Conservation (phyloP, 2,797 vertebrate genomes). For the Notolabrus celidotus region DNA sequence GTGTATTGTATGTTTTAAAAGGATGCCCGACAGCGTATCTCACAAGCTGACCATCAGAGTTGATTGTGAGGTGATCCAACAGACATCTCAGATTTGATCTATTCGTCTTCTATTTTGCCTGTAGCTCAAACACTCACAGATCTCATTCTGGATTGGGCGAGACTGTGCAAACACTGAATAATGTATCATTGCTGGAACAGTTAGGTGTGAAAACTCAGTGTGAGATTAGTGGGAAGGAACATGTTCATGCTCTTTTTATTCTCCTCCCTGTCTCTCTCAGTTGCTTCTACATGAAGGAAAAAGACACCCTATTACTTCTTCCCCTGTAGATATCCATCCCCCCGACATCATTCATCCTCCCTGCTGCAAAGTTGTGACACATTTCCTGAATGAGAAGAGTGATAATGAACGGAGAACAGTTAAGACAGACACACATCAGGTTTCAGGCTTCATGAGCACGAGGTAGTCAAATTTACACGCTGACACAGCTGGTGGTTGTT, state of each 20-base stretch:
- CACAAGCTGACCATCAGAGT: slow-evolving; percentile 22
- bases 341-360: slow-evolving; percentile 38
- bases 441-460: slow-evolving; percentile 21
- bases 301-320: slow-evolving; percentile 20
- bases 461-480: slow-evolving; percentile 45
- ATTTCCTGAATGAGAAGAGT: slow-evolving; percentile 64
- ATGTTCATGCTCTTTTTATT: slow-evolving; percentile 46
- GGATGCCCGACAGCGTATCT: not conserved
- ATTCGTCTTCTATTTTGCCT: slow-evolving; percentile 17
- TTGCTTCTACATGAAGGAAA: slow-evolving; percentile 32
- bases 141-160: slow-evolving; percentile 48
- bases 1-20: not conserved
- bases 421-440: slow-evolving; percentile 26
- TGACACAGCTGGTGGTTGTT: slow-evolving; percentile 44
- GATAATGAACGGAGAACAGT: slow-evolving; percentile 65
- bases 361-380: slow-evolving; percentile 49
- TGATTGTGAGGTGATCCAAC: slow-evolving; percentile 14
- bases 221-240: slow-evolving; percentile 65
- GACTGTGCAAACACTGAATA: slow-evolving; percentile 76
- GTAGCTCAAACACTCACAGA: slow-evolving; percentile 10
- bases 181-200: slow-evolving; percentile 64
- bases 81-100: slow-evolving; percentile 2
- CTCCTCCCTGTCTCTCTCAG: slow-evolving; percentile 29
- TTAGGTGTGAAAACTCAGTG: slow-evolving; percentile 64
- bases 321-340: slow-evolving; percentile 26